Conservation (phyloP, 2,113 vertebrate genomes). For the Irena cyanogastra region DNA sequence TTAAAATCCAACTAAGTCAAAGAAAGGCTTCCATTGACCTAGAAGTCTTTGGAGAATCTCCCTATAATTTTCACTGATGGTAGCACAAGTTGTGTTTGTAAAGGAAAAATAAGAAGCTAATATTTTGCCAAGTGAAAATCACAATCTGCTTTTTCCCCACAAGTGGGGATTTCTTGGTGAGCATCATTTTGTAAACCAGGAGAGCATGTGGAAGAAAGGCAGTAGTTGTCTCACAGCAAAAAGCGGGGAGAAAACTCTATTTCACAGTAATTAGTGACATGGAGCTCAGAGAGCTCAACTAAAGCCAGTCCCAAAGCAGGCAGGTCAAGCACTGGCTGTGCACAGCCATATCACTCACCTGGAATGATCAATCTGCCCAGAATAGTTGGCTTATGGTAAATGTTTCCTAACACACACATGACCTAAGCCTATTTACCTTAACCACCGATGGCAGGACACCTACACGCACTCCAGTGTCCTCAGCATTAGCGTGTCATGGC, state of each 20-base stretch:
- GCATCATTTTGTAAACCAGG: not conserved
- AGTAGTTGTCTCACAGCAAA: not conserved
- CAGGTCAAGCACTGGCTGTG: not conserved
- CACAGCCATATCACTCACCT: not conserved
- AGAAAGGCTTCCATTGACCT: not conserved
- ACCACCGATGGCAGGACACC: not conserved
- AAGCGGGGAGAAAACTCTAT: rapidly evolving
- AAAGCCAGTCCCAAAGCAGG: not conserved
- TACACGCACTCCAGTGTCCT: rapidly evolving
- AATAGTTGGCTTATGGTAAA: not conserved
- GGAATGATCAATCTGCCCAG: not conserved
- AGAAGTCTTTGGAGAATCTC: not conserved
- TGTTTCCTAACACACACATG: not conserved
- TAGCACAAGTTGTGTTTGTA: not conserved
- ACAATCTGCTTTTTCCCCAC: not conserved
- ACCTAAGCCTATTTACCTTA: not conserved
- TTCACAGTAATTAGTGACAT: not conserved
- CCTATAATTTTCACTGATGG: not conserved
- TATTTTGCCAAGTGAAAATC: not conserved
- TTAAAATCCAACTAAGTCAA: not conserved
- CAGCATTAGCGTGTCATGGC: rapidly evolving
- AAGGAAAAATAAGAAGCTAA: not conserved
- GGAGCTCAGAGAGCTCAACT: not conserved
- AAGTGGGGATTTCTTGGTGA: not conserved
- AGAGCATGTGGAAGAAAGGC: not conserved